phyloP scores from a whole-genome alignment of 2,797 vertebrate species.

The Spheniscus humboldti region DNA sequence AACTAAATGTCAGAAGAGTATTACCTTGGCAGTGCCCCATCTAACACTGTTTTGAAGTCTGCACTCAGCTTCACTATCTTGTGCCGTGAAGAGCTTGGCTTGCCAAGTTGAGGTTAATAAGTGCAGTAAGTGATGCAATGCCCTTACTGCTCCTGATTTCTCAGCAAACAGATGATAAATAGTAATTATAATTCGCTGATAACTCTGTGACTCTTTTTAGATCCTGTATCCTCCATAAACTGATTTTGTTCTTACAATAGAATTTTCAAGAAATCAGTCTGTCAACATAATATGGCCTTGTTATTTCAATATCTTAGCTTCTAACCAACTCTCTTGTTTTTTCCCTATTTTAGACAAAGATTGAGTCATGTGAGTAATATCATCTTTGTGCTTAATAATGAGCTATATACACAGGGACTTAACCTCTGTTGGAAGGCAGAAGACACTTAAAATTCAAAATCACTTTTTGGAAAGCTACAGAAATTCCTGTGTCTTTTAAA shows the following conservation, averaged over 20 bases:
- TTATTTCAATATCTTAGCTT: not conserved
- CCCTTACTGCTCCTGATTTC: slow-evolving; percentile 24
- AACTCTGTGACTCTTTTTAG: not conserved
- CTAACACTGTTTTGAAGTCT: not conserved
- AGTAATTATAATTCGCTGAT: not conserved
- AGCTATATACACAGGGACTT: not conserved
- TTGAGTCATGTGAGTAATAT: not conserved
- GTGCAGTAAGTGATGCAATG: not conserved
- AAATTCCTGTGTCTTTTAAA: not conserved
- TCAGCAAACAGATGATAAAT: slow-evolving; percentile 28
- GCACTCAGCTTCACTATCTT: not conserved
- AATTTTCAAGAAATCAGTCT: not conserved
- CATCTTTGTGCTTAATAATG: not conserved
- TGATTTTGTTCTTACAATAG: not conserved
- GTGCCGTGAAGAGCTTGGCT: not conserved
- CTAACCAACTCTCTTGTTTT: not conserved
- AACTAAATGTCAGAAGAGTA: not conserved
- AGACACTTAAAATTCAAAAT: not conserved
- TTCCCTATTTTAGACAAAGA: not conserved
- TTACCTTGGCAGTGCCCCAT: not conserved
- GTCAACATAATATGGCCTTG: not conserved
- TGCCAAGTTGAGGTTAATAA: not conserved
- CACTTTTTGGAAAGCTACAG: not conserved
- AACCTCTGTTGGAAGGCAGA: not conserved
- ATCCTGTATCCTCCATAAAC: not conserved